Conservation (phyloP, 2,888 invertebrate species). For the Drosophila meridionalis region DNA sequence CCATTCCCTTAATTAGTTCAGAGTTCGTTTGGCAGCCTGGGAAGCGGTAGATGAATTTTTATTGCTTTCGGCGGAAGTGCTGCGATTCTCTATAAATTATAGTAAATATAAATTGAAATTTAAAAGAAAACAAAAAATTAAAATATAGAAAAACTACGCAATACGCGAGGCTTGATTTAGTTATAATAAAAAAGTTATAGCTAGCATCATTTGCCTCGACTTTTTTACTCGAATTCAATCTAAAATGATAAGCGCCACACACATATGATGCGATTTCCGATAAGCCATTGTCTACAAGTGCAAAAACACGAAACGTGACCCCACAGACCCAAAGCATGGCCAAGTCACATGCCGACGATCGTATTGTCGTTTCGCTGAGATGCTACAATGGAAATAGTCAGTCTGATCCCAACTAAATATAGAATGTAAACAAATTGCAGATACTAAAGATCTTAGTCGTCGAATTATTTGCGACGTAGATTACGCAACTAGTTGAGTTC, state of each 20-base stretch:
- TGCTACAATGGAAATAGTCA: not conserved
- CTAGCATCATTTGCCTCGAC: conserved; percentile 46
- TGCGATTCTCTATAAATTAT: not conserved
- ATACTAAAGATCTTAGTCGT: not conserved
- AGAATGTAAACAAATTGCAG: conserved; percentile 3
- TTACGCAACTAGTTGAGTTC: not conserved
- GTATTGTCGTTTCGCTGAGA: not conserved
- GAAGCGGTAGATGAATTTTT: conserved; percentile 1
- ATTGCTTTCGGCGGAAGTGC: conserved; percentile 35
- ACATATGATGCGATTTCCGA: conserved; percentile 18
- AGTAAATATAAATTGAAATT: not conserved
- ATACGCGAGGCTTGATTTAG: conserved; percentile 17
- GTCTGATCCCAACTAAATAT: not conserved
- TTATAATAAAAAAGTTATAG: conserved; percentile 36
- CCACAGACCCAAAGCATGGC: conserved; percentile 10
- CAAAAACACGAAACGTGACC: conserved; percentile 26
- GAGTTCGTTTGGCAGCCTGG: not conserved
- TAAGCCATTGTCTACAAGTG: conserved; percentile 18
- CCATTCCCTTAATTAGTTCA: conserved; percentile 20
- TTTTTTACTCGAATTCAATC: conserved; percentile 20
- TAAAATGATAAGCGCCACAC: conserved; percentile 37
- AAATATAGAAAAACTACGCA: conserved; percentile 34
- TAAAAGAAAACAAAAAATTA: not conserved
- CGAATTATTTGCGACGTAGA: not conserved
- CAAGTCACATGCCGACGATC: conserved; percentile 15